These are phyloP conservation scores for Hydropsyche betteni DNA, from an alignment of 2,888 invertebrate species.

Conservation along the genomic window DNA sequence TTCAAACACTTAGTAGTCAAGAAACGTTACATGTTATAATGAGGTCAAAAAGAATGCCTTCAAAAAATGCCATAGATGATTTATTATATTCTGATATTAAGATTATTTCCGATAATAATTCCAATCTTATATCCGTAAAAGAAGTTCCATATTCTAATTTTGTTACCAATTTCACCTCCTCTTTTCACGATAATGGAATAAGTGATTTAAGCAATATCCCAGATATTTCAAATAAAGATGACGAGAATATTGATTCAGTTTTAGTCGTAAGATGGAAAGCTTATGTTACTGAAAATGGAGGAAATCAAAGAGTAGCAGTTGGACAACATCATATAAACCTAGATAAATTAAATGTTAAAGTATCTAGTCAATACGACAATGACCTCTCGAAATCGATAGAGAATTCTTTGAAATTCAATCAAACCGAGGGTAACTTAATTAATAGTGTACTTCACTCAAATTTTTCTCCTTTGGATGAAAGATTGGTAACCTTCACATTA, in stretches of 20 bases:
- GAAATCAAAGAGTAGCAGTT: constrained; percentile 65
- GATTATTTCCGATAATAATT: constrained; percentile 55
- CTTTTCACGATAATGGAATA: constrained; percentile 55
- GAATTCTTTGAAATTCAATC: constrained; percentile 60
- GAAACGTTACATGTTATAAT: constrained; percentile 61
- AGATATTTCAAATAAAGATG: constrained; percentile 48
- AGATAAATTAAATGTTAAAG: constrained; percentile 67
- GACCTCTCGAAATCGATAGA: constrained; percentile 55
- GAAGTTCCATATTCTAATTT: constrained; percentile 59
- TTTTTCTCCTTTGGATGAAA: constrained; percentile 59
- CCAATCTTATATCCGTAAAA: constrained; percentile 55
- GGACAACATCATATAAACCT: constrained; percentile 78
- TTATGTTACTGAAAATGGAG: constrained; percentile 65
- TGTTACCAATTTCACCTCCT: constrained; percentile 57
- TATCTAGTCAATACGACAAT: constrained; percentile 61
- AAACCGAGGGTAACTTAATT: constrained; percentile 56
- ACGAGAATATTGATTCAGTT: constrained; percentile 62
- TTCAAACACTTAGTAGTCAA: constrained; percentile 57
- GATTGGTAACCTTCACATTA: constrained; percentile 69
- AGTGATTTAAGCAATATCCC: constrained; percentile 53
- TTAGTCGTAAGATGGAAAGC: constrained; percentile 67
- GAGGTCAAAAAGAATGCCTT: constrained; percentile 58
- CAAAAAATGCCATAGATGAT: constrained; percentile 55
- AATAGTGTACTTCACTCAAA: constrained; percentile 54
- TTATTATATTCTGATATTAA: constrained; percentile 59